These are phyloP conservation scores for Axis porcinus DNA, from an alignment of 2,113 vertebrate genomes.

Conservation along the genomic window DNA sequence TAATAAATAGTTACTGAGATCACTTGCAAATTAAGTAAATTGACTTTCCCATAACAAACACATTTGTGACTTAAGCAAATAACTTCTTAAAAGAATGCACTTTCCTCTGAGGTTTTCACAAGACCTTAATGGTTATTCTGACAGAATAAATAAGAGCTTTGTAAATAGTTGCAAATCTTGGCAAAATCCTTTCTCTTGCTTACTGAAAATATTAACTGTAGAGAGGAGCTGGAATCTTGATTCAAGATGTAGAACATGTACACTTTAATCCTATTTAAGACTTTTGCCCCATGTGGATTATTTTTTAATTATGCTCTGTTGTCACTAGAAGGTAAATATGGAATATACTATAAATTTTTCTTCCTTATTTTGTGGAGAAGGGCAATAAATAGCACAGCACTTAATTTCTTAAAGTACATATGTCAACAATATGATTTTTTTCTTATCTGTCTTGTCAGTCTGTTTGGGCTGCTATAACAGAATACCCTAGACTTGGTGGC, in stretches of 20 bases:
- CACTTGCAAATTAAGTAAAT: neutral
- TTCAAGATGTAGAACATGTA: neutral
- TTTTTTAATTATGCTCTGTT: neutral
- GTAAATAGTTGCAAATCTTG: neutral
- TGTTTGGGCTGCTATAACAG: neutral
- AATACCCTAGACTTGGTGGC: neutral
- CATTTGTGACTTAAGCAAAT: slow-evolving; percentile 3
- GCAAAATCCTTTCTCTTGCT: neutral
- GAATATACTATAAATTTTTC: neutral
- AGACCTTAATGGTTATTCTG: neutral
- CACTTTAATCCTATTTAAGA: neutral
- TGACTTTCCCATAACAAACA: slow-evolving; percentile 30
- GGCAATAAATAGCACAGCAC: neutral
- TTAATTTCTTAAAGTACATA: neutral
- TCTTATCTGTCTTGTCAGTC: neutral
- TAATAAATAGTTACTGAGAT: neutral
- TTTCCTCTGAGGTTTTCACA: neutral
- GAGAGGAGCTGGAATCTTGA: neutral
- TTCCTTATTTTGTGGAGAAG: neutral
- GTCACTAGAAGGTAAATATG: neutral
- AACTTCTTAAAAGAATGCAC: neutral
- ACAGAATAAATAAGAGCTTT: neutral
- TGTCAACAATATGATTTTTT: neutral
- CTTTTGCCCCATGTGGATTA: neutral
- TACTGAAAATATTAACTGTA: neutral